Conservation (phyloP, 1,140 invertebrate species). For the Calosoma granatense region DNA sequence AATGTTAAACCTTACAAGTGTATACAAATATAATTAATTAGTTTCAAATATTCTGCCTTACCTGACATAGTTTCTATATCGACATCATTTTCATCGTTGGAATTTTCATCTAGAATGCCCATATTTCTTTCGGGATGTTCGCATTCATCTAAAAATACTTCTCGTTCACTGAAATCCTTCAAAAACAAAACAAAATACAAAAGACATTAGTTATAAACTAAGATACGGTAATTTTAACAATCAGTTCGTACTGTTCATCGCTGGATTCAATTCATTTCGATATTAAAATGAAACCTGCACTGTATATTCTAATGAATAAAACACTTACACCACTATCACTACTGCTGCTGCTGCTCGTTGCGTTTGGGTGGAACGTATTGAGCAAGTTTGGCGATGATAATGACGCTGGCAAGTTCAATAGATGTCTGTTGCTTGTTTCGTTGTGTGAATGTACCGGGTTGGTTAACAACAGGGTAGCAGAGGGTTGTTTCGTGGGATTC, state of each 20-base stretch:
- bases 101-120: slow-evolving; percentile 32
- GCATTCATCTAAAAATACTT: slow-evolving; percentile 47
- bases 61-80: slow-evolving; percentile 71
- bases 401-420: slow-evolving; percentile 25
- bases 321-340: slow-evolving; percentile 28
- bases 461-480: background rate
- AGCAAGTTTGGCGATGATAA: slow-evolving; percentile 33
- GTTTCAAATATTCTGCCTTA: too few species aligned
- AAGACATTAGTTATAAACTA: slow-evolving; percentile 9
- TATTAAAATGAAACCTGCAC: too few species aligned
- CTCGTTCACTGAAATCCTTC: slow-evolving; percentile 60
- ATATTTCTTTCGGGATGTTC: slow-evolving; percentile 36
- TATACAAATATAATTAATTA: too few species aligned
- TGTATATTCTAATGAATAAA: too few species aligned
- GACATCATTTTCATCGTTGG: slow-evolving; percentile 34
- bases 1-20: too few species aligned
- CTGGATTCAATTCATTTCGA: slow-evolving; percentile 7
- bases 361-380: slow-evolving; percentile 28
- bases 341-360: slow-evolving; percentile 38
- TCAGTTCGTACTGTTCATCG: slow-evolving; percentile 12
- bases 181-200: slow-evolving; percentile 21
- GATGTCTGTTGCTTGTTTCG: slow-evolving; percentile 18
- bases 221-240: background rate
- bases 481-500: background rate
- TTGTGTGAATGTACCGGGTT: background rate